Base-by-base conservation (phyloP, 2,113 vertebrate species). In the Sakesphorus luctuosus region DNA sequence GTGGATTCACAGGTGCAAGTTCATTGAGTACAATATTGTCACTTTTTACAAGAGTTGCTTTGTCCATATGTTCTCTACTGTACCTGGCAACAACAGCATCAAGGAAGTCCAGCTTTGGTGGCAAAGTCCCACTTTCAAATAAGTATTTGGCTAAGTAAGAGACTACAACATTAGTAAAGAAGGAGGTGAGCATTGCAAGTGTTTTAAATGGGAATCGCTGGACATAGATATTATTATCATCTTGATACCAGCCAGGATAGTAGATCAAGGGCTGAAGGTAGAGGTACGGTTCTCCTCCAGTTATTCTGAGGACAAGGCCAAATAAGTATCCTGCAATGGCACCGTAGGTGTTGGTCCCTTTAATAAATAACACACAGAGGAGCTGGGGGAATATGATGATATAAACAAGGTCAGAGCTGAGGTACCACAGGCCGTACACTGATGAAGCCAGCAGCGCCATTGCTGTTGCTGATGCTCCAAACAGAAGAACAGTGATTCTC, bases 341-440 rank as follows among this genome's bases (percentile, higher is more conserved):
- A 80, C 99, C 99, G 0, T 99, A 99, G 1, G 99, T 99, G 87
- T 99, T 99, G 43, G 99, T 99, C 82, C 99, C 99, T 95, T 99
- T 99, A 92, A 99, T 81, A n/a, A 99, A 99, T 3, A 99, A 96
- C 78, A 99, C 99, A 53, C 99, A 99, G 40, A 99, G 97, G 13
- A 99, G 98, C 91, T 99, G 99, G 7, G 99, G 99, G 95, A 99
- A 99, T 97, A 99, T 99, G 97, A 99, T 99, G 97, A 99, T 99
- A 89, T 99, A 99, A 55, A 99, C 98, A 11, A 99, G 98, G 95
- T 99, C 99, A 16, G 99, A 99, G 96, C 99, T 99, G 90, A 99
- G 98, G 97, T 99, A 99, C 99, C 99, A 99, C 81, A 99, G 98
- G 66, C 99, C 99, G 0, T 99, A 99, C n/a, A 99, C 98, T 0